Percentiles rank a stretch among this genome's conserved stretches.
phyloP scores from a whole-genome alignment of 2,888 invertebrate genomes.

The Miltochrista miniata region DNA sequence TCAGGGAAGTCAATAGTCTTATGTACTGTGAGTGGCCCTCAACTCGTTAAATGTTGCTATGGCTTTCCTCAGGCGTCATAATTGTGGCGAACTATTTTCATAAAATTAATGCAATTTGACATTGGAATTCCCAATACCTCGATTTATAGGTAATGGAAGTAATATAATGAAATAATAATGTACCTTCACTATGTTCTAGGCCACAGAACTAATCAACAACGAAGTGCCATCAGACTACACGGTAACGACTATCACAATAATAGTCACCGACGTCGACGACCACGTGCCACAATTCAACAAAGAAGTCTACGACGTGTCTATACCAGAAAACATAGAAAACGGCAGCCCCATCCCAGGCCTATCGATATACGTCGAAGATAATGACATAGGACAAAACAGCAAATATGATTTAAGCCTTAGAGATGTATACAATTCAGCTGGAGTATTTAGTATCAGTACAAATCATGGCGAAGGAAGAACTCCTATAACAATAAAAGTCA shows the following conservation, averaged over 20 bases:
- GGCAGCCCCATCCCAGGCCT: slow-evolving; percentile 88
- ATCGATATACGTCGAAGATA: slow-evolving; percentile 89
- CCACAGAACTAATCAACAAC: slow-evolving; percentile 89
- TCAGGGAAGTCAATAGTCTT: no score
- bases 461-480: slow-evolving; percentile 88
- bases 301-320: slow-evolving; percentile 85
- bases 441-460: slow-evolving; percentile 86
- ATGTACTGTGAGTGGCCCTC: no score
- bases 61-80: no score
- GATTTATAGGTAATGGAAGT: no score
- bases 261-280: slow-evolving; percentile 91
- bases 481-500: slow-evolving; percentile 88
- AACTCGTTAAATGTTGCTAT: no score
- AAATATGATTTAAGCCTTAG: slow-evolving; percentile 86
- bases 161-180: no score
- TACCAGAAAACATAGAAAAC: slow-evolving; percentile 90
- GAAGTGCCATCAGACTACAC: slow-evolving; percentile 88
- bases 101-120: no score
- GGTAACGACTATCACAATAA: slow-evolving; percentile 88
- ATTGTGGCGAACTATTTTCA: no score
- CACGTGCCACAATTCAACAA: slow-evolving; percentile 89
- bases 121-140: no score
- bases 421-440: slow-evolving; percentile 83
- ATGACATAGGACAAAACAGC: slow-evolving; percentile 89
- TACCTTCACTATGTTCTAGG: slow-evolving; percentile 63